Conservation (phyloP, 2,888 invertebrate genomes). For the Agrochola lychnidis region DNA sequence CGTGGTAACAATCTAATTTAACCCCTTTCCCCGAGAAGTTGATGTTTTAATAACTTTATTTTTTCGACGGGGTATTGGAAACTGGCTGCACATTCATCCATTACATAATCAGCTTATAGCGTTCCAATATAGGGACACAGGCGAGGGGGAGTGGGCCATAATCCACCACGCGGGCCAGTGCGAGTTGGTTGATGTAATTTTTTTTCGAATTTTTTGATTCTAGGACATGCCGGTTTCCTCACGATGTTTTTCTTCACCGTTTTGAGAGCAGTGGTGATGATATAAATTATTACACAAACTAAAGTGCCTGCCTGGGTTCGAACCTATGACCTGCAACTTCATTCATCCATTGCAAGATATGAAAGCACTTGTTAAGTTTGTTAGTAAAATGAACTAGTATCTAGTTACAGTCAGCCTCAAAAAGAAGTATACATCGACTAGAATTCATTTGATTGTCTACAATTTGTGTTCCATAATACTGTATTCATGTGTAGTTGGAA, state of each 20-base stretch:
- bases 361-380: neutral
- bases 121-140: neutral
- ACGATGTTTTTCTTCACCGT: neutral
- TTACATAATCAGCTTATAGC: neutral
- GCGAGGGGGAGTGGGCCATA: too few species aligned
- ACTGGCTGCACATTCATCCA: neutral
- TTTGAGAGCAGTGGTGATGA: neutral
- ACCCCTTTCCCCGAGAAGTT: too few species aligned
- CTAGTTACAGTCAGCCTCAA: neutral
- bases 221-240: neutral
- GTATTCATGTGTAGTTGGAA: neutral
- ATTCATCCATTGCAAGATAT: neutral
- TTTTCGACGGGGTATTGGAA: too few species aligned
- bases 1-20: neutral
- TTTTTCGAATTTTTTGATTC: too few species aligned
- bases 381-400: neutral
- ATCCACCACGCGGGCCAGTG: too few species aligned
- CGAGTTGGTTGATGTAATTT: too few species aligned
- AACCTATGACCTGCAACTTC: neutral
- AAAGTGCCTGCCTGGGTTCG: neutral
- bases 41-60: neutral
- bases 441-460: too few species aligned
- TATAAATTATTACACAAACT: neutral
- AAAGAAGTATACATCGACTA: neutral
- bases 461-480: neutral